Base-by-base conservation (phyloP, 2,797 vertebrate species). In the Anguilla anguilla region DNA sequence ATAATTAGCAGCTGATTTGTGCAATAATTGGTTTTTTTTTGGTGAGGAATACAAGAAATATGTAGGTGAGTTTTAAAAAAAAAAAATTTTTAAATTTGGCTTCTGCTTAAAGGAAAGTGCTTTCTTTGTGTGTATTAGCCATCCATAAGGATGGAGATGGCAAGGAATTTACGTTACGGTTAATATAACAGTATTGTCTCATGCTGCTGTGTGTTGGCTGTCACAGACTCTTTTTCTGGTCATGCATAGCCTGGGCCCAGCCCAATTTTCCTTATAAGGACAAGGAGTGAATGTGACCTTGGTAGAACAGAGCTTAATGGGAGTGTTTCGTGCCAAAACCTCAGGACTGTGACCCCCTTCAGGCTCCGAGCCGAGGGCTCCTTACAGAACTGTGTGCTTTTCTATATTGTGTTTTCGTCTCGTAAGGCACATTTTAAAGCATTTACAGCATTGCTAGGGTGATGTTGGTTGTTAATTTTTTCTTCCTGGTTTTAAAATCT, bases 1-100 rank as follows among this genome's bases (percentile, higher is more conserved):
- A 88, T 91, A 84, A 86, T 74, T 87, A 89, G 28, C 49, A 81
- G 77, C 90, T 89, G 86, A 82, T 88, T 59, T 87, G 83, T 89
- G 77, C 89, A 79, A 87, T 90, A 59, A 72, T 88, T 61, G 91
- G 59, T 87, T 53, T 55, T 55, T 84, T 72, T 72, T 83, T 51
- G 77, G n/a, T 61, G 31, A 77, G 55, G 64, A 53, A 88, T 85
- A 77, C 25, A 74, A 31, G 31, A 6, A 5, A 51, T 49, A n/a
- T 84, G 72, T 35, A 77, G 72, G 13, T 39, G 4, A 77, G 39
- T 46, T 59, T n/a, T n/a, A n/a, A n/a, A n/a, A n/a, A n/a, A n/a
- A n/a, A n/a, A n/a, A n/a, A n/a, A n/a, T n/a, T 81, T 15, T 79
- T 46, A 2, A 5, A 39, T 19, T 17, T 46, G 6, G 28, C 67